Percentiles rank a stretch among this genome's conserved stretches.
These are phyloP conservation scores for Odontomachus brunneus DNA, from an alignment of 1,140 invertebrate species.

Conservation along the genomic window DNA sequence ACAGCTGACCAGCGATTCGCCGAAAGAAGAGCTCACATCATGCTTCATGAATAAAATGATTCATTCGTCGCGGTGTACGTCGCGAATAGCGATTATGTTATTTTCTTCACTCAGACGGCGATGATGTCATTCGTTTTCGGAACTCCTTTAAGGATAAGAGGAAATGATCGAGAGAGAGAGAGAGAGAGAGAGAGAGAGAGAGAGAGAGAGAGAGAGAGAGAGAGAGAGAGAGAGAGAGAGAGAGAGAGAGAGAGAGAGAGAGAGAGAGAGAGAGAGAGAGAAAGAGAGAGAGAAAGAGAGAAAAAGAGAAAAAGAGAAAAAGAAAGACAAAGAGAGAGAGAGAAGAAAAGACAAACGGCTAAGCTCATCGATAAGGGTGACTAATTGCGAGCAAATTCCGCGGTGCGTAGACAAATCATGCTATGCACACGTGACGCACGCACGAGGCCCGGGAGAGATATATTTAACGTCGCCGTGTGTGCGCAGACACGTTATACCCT, in stretches of 20 bases:
- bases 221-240: too few relatives aligned
- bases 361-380: conserved; percentile 47
- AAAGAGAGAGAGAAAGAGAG: neutral
- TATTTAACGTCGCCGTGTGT: conserved; percentile 7
- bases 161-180: neutral
- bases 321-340: too few relatives aligned
- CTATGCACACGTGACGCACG: conserved; percentile 11
- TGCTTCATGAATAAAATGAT: conserved; percentile 1
- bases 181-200: too few relatives aligned
- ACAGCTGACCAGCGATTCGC: neutral
- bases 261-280: too few relatives aligned
- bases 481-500: neutral
- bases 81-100: neutral
- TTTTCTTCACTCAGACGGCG: neutral
- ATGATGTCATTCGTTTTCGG: conserved; percentile 1
- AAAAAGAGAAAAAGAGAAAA: too few relatives aligned
- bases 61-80: neutral
- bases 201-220: too few relatives aligned
- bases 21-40: neutral
- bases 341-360: neutral
- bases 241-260: too few relatives aligned
- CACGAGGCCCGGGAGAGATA: conserved; percentile 18
- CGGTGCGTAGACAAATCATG: conserved; percentile 36
- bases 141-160: neutral
- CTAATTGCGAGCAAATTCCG: conserved; percentile 50